These are phyloP conservation scores for Drosophila biarmipes DNA, from an alignment of 1,140 invertebrate species.

Conservation along the genomic window DNA sequence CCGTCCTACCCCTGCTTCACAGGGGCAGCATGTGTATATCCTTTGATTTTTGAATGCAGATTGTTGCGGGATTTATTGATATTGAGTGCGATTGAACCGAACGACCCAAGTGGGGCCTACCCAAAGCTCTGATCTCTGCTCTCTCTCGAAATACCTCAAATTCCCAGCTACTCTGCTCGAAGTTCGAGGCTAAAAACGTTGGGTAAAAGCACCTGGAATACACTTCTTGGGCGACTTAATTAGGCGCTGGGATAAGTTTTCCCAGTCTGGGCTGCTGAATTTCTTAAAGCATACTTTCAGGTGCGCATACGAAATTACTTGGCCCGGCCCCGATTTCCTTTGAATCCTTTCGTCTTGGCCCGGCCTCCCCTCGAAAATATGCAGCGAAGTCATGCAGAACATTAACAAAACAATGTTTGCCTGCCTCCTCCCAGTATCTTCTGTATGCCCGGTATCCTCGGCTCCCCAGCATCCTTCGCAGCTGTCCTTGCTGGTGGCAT, in stretches of 20 bases:
- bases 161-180: background rate
- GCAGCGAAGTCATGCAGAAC: slow-evolving; percentile 59
- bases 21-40: slow-evolving; percentile 53
- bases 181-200: background rate
- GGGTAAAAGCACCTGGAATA: slow-evolving; percentile 11
- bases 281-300: slow-evolving; percentile 76
- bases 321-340: slow-evolving; percentile 21
- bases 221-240: slow-evolving; percentile 45
- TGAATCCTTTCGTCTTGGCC: slow-evolving; percentile 22
- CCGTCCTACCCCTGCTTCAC: slow-evolving; percentile 11
- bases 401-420: slow-evolving; percentile 72
- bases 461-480: slow-evolving; percentile 11
- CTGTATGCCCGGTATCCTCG: background rate
- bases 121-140: slow-evolving; percentile 2
- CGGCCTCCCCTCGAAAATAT: slow-evolving; percentile 35
- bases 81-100: slow-evolving; percentile 61
- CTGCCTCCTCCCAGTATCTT: background rate
- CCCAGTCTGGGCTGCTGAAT: slow-evolving; percentile 38
- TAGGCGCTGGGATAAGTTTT: slow-evolving; percentile 31
- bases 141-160: slow-evolving; percentile 13
- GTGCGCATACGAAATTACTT: slow-evolving; percentile 70
- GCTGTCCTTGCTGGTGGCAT: slow-evolving; percentile 51
- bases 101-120: slow-evolving; percentile 4
- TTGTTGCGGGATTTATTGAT: slow-evolving; percentile 76
- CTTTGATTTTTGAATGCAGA: slow-evolving; percentile 82